Percentiles rank a stretch among this genome's conserved stretches.
Conservation (phyloP, 2,797 vertebrate species). For the Leucoraja ocellata region DNA sequence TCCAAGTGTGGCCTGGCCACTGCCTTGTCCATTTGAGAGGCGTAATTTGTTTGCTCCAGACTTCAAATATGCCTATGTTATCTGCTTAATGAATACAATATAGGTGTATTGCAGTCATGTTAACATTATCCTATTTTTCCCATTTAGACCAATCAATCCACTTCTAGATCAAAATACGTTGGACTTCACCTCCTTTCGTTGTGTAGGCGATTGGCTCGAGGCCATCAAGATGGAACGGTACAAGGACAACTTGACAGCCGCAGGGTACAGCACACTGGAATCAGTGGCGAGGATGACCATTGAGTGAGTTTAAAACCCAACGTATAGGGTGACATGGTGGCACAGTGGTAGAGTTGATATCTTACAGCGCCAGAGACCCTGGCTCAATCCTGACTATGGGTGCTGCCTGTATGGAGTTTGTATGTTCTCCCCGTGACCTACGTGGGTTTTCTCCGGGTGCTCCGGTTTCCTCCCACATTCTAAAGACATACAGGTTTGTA, state of each 20-base stretch:
- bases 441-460: too few species aligned
- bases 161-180: slow-evolving; percentile 95
- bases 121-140: slow-evolving; percentile 46
- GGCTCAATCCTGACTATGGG: too few species aligned
- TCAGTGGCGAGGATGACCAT: slow-evolving; percentile 97
- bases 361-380: too few species aligned
- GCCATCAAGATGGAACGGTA: slow-evolving; percentile 99
- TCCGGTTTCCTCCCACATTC: too few species aligned
- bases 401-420: too few species aligned
- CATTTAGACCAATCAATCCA: slow-evolving; percentile 84
- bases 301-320: slow-evolving; percentile 69
- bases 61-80: background rate
- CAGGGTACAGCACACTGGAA: slow-evolving; percentile 92
- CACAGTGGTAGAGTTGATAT: too few species aligned
- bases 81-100: background rate
- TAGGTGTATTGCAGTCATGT: slow-evolving; percentile 43
- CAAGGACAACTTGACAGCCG: slow-evolving; percentile 95
- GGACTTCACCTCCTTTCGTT: slow-evolving; percentile 90
- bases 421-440: too few species aligned
- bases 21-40: background rate
- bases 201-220: slow-evolving; percentile 95
- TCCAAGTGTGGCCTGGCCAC: too few species aligned
- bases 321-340: too few species aligned
- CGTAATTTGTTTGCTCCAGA: background rate
- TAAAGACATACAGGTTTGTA: too few species aligned